A percentile compares a stretch with the other conserved stretches of the same genome.
Conservation (phyloP, 2,888 invertebrate species). For the Homarus gammarus region DNA sequence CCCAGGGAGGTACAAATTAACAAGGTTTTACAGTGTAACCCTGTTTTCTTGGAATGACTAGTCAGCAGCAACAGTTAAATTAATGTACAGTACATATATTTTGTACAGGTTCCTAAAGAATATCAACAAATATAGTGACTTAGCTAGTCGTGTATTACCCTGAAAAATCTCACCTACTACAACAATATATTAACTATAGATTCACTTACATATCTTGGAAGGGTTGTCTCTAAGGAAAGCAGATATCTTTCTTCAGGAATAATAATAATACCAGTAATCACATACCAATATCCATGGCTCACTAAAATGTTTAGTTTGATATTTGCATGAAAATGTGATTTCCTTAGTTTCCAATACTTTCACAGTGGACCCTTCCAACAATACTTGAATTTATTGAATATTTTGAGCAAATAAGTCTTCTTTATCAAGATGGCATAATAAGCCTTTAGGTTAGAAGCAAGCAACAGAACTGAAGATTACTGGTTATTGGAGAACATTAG, state of each 20-base stretch:
- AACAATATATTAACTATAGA: slow-evolving; percentile 68
- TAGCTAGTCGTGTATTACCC: slow-evolving; percentile 66
- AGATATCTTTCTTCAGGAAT: slow-evolving; percentile 45
- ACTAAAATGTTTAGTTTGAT: neutral
- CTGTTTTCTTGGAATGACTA: slow-evolving; percentile 69
- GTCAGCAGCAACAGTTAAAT: slow-evolving; percentile 70
- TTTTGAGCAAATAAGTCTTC: slow-evolving; percentile 71
- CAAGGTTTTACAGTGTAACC: slow-evolving; percentile 69
- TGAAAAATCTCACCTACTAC: slow-evolving; percentile 72
- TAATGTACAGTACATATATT: slow-evolving; percentile 68
- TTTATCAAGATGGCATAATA: slow-evolving; percentile 64
- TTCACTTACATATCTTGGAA: slow-evolving; percentile 63
- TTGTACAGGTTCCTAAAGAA: slow-evolving; percentile 69
- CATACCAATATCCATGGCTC: neutral
- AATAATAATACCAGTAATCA: slow-evolving; percentile 26
- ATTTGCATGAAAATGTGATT: slow-evolving; percentile 16
- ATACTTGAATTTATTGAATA: slow-evolving; percentile 68
- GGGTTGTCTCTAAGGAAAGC: slow-evolving; percentile 52
- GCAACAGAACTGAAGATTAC: slow-evolving; percentile 55
- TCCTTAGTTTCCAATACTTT: slow-evolving; percentile 43
- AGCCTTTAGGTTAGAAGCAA: slow-evolving; percentile 63
- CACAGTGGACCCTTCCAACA: slow-evolving; percentile 66
- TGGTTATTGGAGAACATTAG: slow-evolving; percentile 41
- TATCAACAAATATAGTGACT: slow-evolving; percentile 73
- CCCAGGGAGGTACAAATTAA: slow-evolving; percentile 57